Evolutionary conservation across 2,113 vertebrate species (phyloP), one percentile per base, ranked within the genome.

Genomic region (Odocoileus hemionus): DNA sequence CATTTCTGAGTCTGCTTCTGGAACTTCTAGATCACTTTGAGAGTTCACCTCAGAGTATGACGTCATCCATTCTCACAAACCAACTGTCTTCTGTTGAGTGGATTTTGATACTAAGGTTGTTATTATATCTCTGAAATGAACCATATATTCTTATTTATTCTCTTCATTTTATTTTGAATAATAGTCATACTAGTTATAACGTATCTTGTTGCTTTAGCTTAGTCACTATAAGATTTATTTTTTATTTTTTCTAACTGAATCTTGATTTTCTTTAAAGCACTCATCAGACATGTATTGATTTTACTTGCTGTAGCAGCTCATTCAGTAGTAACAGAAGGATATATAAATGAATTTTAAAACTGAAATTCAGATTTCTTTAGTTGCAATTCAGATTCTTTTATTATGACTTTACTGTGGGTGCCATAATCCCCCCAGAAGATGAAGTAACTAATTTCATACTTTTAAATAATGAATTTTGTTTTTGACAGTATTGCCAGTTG

Each of bases 261-360:
- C 80, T 98, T 98, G 57, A 99, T 97, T 98, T 99, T 99, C 96
- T 99, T 99, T 92, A 99, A 97, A 95, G 98, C 98, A 95, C 98
- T 99, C 84, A 99, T 99, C 83, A 99, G 97, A 97, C 98, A 99
- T 39, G 96, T 91, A 85, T 99, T 99, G 97, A 99, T 97, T 99
- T 99, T 52, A 99, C 99, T 97, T 98, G 97, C 99, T 99, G 96
- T 47, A 98, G 96, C 90, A 99, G 98, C 83, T 99, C 96, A 96
- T 98, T 98, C 92, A 99, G 97, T 94, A 99, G 97, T 47, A 98
- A 89, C 47, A 98, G 98, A 97, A 99, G 98, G 2, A 89, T 99
- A 76, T 23, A 33, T 94, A 43, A 76, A 84, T 57, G 21, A 1
- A 52, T 79, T 74, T 21, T 86, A 82, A 64, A 45, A 33, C 33